Percentiles rank a stretch among this genome's conserved stretches.
Evolutionary conservation across 1,140 invertebrate species (phyloP).

Genomic region (Pogonomyrmex barbatus): DNA sequence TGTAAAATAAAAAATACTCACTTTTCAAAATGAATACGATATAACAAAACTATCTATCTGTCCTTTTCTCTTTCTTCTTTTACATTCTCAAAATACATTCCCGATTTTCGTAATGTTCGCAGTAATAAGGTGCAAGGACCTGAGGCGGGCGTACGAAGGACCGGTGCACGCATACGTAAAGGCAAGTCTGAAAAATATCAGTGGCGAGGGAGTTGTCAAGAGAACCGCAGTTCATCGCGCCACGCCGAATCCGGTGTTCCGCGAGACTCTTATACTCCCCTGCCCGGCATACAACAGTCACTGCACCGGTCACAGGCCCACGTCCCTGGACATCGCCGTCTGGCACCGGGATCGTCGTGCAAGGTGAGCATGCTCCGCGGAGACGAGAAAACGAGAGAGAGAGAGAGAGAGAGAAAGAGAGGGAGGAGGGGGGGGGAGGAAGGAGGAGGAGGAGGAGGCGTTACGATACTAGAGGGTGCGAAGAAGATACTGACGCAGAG

Average conservation of each 20-base stretch:
- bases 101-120: constrained; percentile 57
- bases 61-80: background rate
- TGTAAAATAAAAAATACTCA: background rate
- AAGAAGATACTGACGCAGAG: constrained; percentile 10
- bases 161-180: constrained; percentile 85
- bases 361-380: constrained; percentile 79
- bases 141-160: constrained; percentile 82
- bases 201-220: constrained; percentile 82
- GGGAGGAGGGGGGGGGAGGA: too few species aligned
- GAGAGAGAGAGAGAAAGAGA: background rate
- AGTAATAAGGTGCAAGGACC: constrained; percentile 85
- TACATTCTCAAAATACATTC: background rate
- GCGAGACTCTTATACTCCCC: constrained; percentile 84
- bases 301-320: constrained; percentile 77
- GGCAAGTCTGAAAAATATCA: constrained; percentile 82
- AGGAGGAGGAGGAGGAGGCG: background rate
- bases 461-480: background rate
- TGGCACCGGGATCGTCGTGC: constrained; percentile 86
- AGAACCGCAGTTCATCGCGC: constrained; percentile 85
- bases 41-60: background rate
- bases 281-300: constrained; percentile 81
- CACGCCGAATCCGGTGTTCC: constrained; percentile 84
- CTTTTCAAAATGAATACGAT: background rate
- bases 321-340: constrained; percentile 85
- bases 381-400: background rate